Evolutionary conservation across 1,140 invertebrate genomes (phyloP), one percentile per base, ranked within the genome.

Genomic region (Drosophila grimshawi): DNA sequence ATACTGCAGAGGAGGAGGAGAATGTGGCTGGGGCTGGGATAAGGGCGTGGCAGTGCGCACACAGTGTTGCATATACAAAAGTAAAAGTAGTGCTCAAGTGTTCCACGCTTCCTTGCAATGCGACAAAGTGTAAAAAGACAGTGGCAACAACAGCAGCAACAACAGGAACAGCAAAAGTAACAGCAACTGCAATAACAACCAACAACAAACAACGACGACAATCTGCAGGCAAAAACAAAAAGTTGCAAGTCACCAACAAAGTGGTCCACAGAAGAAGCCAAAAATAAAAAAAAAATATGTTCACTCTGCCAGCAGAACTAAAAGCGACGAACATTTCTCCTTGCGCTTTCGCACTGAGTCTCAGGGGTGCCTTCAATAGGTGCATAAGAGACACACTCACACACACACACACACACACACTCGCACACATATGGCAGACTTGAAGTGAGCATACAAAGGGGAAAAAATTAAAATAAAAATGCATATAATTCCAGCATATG

Each of bases 81-180:
- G 82, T 88, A 86, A 86, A 86, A 86, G 82, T 86, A 82, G 79
- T 86, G 76, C 62, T 88, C 79, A 76, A 86, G 82, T 86, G 82
- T 35, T 63, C 67, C 76, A 79, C 82, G 72, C 83, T 82, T 82
- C 76, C 78, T 78, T 71, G 72, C 81, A 81, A 86, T 86, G 81
- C 81, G 78, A 86, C 81, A 86, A 81, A 85, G 69, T 80, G 78
- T 67, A 86, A 85, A 80, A 85, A 80, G 56, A 76, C 81, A 83
- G 43, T 70, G 57, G 35, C 65, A 75, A 64, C 10, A 41, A 48
- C 48, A 60, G 35, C 39, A 32, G 5, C 3, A 19, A 76, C 81
- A 83, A 37, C 75, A 57, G 35, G 62, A 75, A 64, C 10, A 41
- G 43, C 48, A 60, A 39, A 60, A 48, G 57, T 30, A 45, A 66